Percentiles rank a stretch among this genome's conserved stretches.
These are phyloP conservation scores for Sprattus sprattus DNA, from an alignment of 2,113 vertebrate genomes.

Conservation along the genomic window DNA sequence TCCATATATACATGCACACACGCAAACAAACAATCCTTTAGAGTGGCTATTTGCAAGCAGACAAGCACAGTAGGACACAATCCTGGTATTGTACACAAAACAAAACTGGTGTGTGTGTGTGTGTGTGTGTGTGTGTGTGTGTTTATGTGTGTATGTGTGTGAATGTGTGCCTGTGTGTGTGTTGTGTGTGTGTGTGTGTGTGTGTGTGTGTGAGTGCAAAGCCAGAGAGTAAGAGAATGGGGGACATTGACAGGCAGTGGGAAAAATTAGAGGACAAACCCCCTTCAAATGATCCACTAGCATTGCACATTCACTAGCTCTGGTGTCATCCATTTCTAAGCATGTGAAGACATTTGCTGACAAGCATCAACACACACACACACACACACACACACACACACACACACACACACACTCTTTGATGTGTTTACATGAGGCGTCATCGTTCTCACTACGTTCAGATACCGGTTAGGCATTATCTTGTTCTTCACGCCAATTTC, in stretches of 20 bases:
- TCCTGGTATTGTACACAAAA: conserved; percentile 70
- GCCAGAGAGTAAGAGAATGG: not conserved
- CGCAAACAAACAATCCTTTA: conserved; percentile 62
- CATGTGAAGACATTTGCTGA: not conserved
- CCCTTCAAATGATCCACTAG: not conserved
- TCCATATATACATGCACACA: conserved; percentile 1
- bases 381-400: not conserved
- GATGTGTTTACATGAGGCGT: not conserved
- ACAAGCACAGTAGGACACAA: conserved; percentile 67
- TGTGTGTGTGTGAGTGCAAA: not conserved
- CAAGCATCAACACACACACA: not conserved
- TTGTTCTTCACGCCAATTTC: not conserved
- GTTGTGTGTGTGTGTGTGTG: too few relatives aligned
- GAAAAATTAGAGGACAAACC: not conserved
- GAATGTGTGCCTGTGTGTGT: conserved; percentile 9
- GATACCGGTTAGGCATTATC: not conserved
- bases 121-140: conserved; percentile 21
- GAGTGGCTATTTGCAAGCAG: conserved; percentile 64
- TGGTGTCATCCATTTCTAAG: not conserved
- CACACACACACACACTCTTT: not conserved
- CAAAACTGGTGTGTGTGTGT: not conserved
- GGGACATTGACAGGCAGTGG: not conserved
- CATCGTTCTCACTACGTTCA: not conserved
- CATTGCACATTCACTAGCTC: not conserved
- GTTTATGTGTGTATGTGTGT: conserved; percentile 7